These are phyloP conservation scores for Ophion slaviceki DNA, from an alignment of 2,888 invertebrate species.

Conservation along the genomic window DNA sequence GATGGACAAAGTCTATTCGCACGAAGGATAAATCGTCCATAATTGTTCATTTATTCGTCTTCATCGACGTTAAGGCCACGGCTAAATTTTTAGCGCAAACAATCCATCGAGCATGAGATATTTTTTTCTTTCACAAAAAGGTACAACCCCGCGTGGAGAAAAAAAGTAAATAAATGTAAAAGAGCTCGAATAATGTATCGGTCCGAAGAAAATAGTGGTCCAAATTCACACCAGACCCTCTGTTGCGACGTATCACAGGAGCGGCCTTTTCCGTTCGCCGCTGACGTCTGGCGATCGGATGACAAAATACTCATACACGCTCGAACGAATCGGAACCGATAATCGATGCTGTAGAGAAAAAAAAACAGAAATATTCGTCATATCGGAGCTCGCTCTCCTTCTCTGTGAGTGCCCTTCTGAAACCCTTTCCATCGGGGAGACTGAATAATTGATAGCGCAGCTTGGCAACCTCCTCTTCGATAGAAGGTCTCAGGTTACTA, in stretches of 20 bases:
- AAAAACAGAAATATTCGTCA: constrained; percentile 54
- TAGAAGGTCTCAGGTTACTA: constrained; percentile 15
- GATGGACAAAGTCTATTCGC: not conserved
- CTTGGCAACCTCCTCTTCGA: constrained; percentile 47
- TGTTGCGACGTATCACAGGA: constrained; percentile 7
- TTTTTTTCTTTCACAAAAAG: not conserved
- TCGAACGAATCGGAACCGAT: constrained; percentile 55
- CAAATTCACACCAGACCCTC: not conserved
- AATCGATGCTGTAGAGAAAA: constrained; percentile 56
- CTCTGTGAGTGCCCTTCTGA: not conserved
- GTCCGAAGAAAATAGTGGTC: not conserved
- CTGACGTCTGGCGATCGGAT: constrained; percentile 51
- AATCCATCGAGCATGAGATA: not conserved
- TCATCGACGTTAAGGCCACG: not conserved
- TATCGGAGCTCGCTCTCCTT: constrained; percentile 13
- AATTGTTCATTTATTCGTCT: not conserved
- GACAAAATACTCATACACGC: constrained; percentile 54
- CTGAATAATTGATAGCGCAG: constrained; percentile 64
- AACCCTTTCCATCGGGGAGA: constrained; percentile 32
- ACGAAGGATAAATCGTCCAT: not conserved
- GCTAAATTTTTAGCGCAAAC: not conserved
- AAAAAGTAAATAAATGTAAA: not conserved
- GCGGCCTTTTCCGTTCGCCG: constrained; percentile 21
- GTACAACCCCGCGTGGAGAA: not conserved
- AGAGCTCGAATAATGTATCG: not conserved